phyloP scores from a whole-genome alignment of 2,797 vertebrate species.

The Pipistrellus pipistrellus region DNA sequence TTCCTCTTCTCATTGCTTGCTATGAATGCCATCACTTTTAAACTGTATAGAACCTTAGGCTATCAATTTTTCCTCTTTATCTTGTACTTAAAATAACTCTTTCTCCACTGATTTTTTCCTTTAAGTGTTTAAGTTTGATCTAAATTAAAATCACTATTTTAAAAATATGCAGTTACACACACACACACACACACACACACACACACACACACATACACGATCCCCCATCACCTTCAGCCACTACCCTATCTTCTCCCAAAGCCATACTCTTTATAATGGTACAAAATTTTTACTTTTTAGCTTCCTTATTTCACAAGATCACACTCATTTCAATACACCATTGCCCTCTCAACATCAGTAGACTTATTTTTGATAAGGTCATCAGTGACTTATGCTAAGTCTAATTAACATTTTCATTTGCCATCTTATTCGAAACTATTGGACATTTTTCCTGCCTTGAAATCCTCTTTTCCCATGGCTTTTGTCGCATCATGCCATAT shows the following conservation, averaged over 20 bases:
- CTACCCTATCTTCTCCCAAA: neutral
- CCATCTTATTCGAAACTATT: neutral
- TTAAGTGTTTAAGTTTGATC: neutral
- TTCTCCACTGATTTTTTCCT: neutral
- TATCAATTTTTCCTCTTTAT: neutral
- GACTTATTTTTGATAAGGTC: neutral
- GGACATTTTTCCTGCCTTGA: neutral
- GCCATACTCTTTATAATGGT: neutral
- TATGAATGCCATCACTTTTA: neutral
- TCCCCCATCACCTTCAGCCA: neutral
- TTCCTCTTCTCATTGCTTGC: neutral
- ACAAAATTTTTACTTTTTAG: neutral
- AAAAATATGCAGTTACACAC: neutral
- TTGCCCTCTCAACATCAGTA: neutral
- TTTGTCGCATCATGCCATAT: neutral
- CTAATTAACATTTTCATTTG: constrained; percentile 15
- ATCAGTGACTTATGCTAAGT: neutral
- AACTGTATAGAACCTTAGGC: neutral
- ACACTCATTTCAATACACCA: neutral
- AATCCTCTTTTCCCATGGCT: neutral
- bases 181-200: neutral
- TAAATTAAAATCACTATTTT: constrained; percentile 13
- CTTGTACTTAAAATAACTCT: neutral
- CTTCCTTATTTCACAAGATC: neutral
- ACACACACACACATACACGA: neutral